Conservation (phyloP, 2,797 vertebrate species). For the Myioborus melanocephalus region DNA sequence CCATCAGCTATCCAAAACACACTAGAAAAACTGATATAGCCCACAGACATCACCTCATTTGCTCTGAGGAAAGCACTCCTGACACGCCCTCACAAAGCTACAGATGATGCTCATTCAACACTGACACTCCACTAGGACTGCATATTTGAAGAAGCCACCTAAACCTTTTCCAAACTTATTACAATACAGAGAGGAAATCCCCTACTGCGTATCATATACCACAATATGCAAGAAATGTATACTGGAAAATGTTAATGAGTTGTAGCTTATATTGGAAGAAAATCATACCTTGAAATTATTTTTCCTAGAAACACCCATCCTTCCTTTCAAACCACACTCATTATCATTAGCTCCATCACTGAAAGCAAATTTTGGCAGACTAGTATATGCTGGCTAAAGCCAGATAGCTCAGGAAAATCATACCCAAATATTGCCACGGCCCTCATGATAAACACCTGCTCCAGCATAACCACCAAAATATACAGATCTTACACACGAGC, state of each 20-base stretch:
- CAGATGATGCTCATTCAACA: not conserved
- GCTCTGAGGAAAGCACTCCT: slow-evolving; percentile 23
- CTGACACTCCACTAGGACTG: not conserved
- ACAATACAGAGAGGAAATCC: not conserved
- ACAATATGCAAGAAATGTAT: not conserved
- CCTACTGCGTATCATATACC: not conserved
- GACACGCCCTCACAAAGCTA: not conserved
- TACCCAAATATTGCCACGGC: not conserved
- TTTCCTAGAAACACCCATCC: slow-evolving; percentile 4
- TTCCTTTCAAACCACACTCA: not conserved
- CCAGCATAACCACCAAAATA: not conserved
- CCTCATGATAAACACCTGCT: not conserved
- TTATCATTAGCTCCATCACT: not conserved
- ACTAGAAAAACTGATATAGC: slow-evolving; percentile 50
- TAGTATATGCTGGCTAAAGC: not conserved
- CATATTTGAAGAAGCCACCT: slow-evolving; percentile 24
- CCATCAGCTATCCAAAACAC: slow-evolving; percentile 50
- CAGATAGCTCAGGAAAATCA: not conserved
- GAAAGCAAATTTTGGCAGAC: not conserved
- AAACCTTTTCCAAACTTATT: slow-evolving; percentile 2
- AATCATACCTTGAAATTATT: not conserved
- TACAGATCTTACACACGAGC: not conserved
- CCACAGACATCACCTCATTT: slow-evolving; percentile 64
- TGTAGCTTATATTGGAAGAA: not conserved
- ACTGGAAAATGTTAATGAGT: not conserved